Conservation (phyloP, 2,888 invertebrate species). For the Abscondita cerata region DNA sequence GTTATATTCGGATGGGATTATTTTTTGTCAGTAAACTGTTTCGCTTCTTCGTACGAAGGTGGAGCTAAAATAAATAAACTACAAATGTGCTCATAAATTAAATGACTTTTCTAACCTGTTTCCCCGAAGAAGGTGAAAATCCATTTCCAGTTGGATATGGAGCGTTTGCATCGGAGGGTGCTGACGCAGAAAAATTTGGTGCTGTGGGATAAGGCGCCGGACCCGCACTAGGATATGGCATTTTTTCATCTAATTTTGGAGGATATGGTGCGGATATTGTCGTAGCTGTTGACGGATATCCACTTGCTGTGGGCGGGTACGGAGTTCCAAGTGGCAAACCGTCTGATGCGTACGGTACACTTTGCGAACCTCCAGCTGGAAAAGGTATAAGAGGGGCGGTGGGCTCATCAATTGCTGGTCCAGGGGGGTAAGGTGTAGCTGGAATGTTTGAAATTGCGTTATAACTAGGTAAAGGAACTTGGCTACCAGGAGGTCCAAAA, state of each 20-base stretch:
- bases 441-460: not conserved
- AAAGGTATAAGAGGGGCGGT: not conserved
- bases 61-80: constrained; percentile 4
- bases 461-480: not conserved
- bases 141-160: not conserved
- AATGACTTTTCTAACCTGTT: not conserved
- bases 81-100: not conserved
- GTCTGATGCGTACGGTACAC: too few relatives aligned
- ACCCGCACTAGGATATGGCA: not conserved
- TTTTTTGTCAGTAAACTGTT: constrained; percentile 8
- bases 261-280: not conserved
- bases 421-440: not conserved
- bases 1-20: too few relatives aligned
- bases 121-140: not conserved
- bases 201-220: not conserved
- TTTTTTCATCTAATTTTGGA: not conserved
- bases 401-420: not conserved
- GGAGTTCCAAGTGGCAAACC: not conserved
- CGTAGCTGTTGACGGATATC: not conserved
- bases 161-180: not conserved
- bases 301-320: not conserved
- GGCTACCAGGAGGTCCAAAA: not conserved
- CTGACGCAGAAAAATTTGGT: not conserved
- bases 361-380: not conserved
- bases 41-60: constrained; percentile 7